phyloP scores from a whole-genome alignment of 2,113 vertebrate genomes.

The Phrynocephalus versicolor region DNA sequence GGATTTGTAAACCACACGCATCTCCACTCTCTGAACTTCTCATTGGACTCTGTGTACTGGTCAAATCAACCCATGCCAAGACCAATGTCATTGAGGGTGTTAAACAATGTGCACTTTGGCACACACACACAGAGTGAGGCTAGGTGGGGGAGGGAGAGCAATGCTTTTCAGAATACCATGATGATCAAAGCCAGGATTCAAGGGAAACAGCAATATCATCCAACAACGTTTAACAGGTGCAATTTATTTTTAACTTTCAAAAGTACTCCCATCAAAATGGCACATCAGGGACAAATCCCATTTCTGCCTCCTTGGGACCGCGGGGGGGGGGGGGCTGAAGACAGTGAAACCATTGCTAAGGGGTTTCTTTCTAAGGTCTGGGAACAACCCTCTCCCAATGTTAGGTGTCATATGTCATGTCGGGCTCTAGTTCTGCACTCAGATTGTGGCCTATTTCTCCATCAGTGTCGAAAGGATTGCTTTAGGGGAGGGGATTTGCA shows the following conservation, averaged over 20 bases:
- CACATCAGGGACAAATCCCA: constrained; percentile 35
- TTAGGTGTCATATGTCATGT: not conserved
- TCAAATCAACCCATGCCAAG: not conserved
- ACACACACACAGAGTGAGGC: not conserved
- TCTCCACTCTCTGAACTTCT: constrained; percentile 38
- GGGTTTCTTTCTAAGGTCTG: not conserved
- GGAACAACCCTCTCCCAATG: not conserved
- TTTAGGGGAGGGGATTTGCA: not conserved
- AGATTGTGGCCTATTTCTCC: not conserved
- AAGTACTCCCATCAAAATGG: constrained; percentile 42
- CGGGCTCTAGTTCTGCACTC: not conserved
- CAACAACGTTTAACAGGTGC: constrained; percentile 42
- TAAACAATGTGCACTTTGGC: not conserved
- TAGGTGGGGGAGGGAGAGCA: not conserved
- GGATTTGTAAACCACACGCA: constrained; percentile 48
- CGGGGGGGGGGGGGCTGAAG: not conserved
- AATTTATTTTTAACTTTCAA: constrained; percentile 47
- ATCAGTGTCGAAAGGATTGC: not conserved
- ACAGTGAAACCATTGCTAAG: not conserved
- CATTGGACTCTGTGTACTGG: constrained; percentile 14
- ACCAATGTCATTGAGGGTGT: not conserved
- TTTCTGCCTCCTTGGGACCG: constrained; percentile 29
- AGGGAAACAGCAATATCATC: constrained; percentile 18
- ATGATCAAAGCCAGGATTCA: not conserved
- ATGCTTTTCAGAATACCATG: constrained; percentile 2